Evolutionary conservation across 2,888 invertebrate species (phyloP).

Genomic region (Drosophila formosana): DNA sequence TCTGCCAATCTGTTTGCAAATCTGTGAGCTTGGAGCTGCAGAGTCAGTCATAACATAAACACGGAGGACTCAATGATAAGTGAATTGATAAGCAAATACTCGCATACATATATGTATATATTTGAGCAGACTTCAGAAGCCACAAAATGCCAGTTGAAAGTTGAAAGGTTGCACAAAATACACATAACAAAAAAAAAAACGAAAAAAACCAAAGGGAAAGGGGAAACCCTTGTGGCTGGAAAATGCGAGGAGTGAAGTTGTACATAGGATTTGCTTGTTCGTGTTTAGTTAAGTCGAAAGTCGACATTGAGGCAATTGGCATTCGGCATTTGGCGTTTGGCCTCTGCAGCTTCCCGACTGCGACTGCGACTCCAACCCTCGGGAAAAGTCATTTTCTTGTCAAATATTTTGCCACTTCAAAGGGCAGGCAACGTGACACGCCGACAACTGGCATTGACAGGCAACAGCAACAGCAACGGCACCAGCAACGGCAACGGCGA

Average conservation of each 20-base stretch:
- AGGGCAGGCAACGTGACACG: conserved; percentile 49
- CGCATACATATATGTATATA: background rate
- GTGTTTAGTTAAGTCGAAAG: conserved; percentile 47
- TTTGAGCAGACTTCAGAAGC: background rate
- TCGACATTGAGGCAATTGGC: conserved; percentile 50
- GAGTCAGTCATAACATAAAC: conserved; percentile 8
- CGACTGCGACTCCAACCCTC: background rate
- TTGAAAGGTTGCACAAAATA: background rate
- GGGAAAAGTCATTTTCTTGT: conserved; percentile 72
- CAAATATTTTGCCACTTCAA: conserved; percentile 79
- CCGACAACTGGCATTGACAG: conserved; percentile 63
- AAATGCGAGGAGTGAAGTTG: background rate
- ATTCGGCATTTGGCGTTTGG: conserved; percentile 6
- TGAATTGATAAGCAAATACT: conserved; percentile 21
- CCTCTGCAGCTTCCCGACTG: conserved; percentile 8
- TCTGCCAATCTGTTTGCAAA: too few relatives aligned
- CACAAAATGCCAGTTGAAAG: background rate
- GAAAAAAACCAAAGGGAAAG: background rate
- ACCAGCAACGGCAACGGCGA: conserved; percentile 20
- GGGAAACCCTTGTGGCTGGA: conserved; percentile 17
- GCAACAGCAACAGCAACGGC: conserved; percentile 26
- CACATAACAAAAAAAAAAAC: background rate
- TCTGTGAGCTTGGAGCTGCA: background rate
- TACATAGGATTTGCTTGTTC: conserved; percentile 13
- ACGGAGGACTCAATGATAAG: conserved; percentile 12